Evolutionary conservation across 2,113 vertebrate genomes (phyloP), one percentile per base, ranked within the genome.

Genomic region (Riparia riparia): DNA sequence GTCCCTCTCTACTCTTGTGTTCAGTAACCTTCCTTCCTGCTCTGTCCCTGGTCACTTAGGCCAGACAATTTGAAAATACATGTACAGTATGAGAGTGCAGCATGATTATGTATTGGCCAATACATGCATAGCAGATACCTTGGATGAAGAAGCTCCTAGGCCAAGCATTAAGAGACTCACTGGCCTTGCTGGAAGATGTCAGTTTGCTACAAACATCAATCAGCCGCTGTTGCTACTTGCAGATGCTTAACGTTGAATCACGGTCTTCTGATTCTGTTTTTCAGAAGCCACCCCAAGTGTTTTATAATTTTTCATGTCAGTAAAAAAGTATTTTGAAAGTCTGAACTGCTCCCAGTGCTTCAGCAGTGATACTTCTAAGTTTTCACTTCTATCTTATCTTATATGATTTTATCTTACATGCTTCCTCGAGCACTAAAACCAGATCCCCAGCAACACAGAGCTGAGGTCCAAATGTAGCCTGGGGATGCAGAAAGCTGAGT

Each of bases 41-140:
- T 76, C 20, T 68, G 89, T 66, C 14, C 15, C 15, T 49, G 37
- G 12, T 85, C 61, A 64, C 7, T 51, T 66, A 60, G 16, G 8
- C 37, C 34, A 82, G 32, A 25, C 1, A 11, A 53, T 80, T 65
- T 32, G 41, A 86, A 85, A 90, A 69, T 45, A 39, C 0, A 8
- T 0, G 0, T 61, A 34, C 6, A 37, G 6, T 8, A 17, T 53
- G 22, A 41, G 12, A 72, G 39, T 26, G 21, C 12, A 63, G 14
- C 34, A 37, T 51, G 21, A 63, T 47, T 66, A 19, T 92, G 31
- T 69, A 26, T 39, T 70, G 14, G 4, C 17, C 80, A 63, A 42
- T 18, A 41, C 5, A 32, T 9, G 14, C 16, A 42, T 3, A 54
- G 12, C 20, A 82, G 60, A 21, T 63, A 58, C 31, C 16, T 17